These are phyloP conservation scores for Lasioglossum zephyrum DNA, from an alignment of 2,888 invertebrate genomes.

Conservation along the genomic window DNA sequence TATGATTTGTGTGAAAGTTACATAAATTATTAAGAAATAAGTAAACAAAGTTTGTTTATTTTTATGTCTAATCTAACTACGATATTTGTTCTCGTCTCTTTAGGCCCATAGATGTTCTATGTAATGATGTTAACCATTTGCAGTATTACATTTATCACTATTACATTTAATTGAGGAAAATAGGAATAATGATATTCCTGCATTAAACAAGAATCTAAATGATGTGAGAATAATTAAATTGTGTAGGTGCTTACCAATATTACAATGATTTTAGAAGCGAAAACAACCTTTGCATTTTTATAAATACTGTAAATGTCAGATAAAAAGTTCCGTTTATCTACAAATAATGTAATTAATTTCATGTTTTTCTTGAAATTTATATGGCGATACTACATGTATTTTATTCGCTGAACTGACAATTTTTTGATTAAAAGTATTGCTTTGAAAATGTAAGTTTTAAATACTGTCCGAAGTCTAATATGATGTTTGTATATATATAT, in stretches of 20 bases:
- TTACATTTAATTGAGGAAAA: conserved; percentile 13
- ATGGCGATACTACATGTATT: conserved; percentile 18
- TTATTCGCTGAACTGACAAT: conserved; percentile 2
- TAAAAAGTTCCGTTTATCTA: conserved; percentile 3
- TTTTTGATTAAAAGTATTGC: conserved; percentile 55
- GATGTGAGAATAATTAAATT: not conserved
- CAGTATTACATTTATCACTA: not conserved
- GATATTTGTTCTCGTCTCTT: conserved; percentile 23
- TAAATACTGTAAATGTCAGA: conserved; percentile 17
- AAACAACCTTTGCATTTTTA: not conserved
- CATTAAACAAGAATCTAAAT: not conserved
- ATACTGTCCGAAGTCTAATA: conserved; percentile 53
- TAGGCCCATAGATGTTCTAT: conserved; percentile 50
- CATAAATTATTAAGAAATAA: conserved; percentile 18
- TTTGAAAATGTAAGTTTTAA: conserved; percentile 48
- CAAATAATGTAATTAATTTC: conserved; percentile 15
- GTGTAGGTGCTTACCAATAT: conserved; percentile 8
- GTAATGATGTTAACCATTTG: conserved; percentile 22
- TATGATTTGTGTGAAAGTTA: conserved; percentile 17
- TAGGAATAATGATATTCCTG: not conserved
- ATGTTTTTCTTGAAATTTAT: conserved; percentile 30
- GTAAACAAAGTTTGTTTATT: conserved; percentile 11
- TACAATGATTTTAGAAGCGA: conserved; percentile 4
- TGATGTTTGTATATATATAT: conserved; percentile 31
- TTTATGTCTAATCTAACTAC: conserved; percentile 15